Conservation (phyloP, 2,888 invertebrate species). For the Acholoe squamosa region DNA sequence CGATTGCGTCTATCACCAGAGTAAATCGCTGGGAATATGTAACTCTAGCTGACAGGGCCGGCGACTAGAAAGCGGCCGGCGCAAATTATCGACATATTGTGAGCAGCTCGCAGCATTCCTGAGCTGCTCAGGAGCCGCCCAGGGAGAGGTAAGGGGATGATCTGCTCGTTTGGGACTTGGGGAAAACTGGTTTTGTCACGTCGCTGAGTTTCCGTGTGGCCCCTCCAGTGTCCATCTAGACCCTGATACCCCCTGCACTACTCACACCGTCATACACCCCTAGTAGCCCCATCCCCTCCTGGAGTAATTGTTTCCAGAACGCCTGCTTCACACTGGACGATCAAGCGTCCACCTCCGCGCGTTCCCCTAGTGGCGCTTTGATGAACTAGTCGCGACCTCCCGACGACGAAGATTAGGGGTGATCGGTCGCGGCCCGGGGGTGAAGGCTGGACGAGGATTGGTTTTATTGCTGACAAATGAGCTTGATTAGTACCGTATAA, state of each 20-base stretch:
- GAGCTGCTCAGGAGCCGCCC: conserved; percentile 18
- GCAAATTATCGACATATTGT: conserved; percentile 57
- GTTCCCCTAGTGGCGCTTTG: conserved; percentile 9
- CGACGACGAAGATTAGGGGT: conserved; percentile 8
- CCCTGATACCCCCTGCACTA: background rate
- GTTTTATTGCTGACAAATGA: conserved; percentile 49
- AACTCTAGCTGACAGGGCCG: conserved; percentile 24
- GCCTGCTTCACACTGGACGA: background rate
- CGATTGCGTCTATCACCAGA: conserved; percentile 29
- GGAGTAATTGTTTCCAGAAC: conserved; percentile 50
- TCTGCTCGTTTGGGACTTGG: background rate
- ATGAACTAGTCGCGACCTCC: background rate
- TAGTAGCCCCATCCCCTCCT: background rate
- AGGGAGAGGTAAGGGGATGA: background rate
- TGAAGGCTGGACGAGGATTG: conserved; percentile 12
- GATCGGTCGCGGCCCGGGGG: background rate
- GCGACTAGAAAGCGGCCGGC: conserved; percentile 46
- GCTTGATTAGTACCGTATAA: conserved; percentile 12
- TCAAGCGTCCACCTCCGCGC: background rate
- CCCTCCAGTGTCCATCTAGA: background rate
- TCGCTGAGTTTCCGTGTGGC: background rate
- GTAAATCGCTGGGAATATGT: conserved; percentile 49
- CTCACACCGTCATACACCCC: conserved; percentile 1
- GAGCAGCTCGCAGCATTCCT: conserved; percentile 32
- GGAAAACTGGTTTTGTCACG: conserved; percentile 52